These are phyloP conservation scores for Oegoconia quadripuncta DNA, from an alignment of 2,888 invertebrate genomes.

Conservation along the genomic window DNA sequence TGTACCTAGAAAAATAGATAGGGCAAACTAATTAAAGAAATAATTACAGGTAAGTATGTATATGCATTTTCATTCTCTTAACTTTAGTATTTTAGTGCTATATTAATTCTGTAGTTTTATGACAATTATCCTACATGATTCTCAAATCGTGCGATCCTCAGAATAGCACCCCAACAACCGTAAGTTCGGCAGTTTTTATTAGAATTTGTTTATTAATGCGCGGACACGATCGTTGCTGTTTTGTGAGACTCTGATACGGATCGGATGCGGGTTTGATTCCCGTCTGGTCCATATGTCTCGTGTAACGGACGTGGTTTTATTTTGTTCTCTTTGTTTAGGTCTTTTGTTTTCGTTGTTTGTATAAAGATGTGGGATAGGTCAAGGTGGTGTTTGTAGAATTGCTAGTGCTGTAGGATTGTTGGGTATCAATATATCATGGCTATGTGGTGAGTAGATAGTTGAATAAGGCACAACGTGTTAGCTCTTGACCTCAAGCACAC, in stretches of 20 bases:
- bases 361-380: background rate
- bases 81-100: background rate
- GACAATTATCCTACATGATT: background rate
- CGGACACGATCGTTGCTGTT: conserved; percentile 48
- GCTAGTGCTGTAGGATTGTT: no score
- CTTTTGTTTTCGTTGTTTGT: background rate
- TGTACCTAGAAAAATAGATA: no score
- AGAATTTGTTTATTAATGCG: conserved; percentile 52
- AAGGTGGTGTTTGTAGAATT: background rate
- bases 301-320: conserved; percentile 30
- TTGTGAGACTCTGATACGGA: conserved; percentile 44
- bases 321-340: conserved; percentile 24
- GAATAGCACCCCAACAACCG: background rate
- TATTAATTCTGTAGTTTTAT: background rate
- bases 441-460: no score
- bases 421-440: no score
- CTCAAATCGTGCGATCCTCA: background rate
- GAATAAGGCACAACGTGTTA: no score
- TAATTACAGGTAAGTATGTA: no score
- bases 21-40: no score
- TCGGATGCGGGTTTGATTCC: conserved; percentile 67
- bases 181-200: conserved; percentile 19
- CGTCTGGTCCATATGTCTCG: conserved; percentile 29
- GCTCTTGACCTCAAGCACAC: no score
- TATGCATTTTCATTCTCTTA: no score